Evolutionary conservation across 2,797 vertebrate genomes (phyloP).

Genomic region (Tachyglossus aculeatus): DNA sequence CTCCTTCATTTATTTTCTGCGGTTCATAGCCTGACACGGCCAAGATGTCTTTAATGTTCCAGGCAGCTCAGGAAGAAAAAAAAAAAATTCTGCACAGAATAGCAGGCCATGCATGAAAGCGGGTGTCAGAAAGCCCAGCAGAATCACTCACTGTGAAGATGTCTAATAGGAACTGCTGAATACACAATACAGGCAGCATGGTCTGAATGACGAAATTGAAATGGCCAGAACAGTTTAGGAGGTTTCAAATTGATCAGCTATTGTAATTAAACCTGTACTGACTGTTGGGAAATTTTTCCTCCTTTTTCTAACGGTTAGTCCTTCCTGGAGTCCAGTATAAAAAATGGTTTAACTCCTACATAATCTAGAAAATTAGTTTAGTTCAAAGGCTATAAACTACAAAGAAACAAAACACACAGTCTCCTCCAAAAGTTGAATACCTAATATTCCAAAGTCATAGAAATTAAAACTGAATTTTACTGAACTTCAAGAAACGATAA

Average conservation of each 20-base stretch:
- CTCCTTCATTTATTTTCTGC: neutral
- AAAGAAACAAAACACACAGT: slow-evolving; percentile 19
- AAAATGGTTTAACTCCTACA: slow-evolving; percentile 44
- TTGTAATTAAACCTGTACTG: slow-evolving; percentile 61
- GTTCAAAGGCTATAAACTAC: slow-evolving; percentile 5
- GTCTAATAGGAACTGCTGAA: slow-evolving; percentile 75
- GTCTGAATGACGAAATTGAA: slow-evolving; percentile 63
- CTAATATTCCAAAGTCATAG: neutral
- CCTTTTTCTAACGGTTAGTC: slow-evolving; percentile 35
- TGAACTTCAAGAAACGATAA: slow-evolving; percentile 21
- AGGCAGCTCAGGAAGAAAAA: slow-evolving; percentile 63
- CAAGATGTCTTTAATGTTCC: slow-evolving; percentile 77
- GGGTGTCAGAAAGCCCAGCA: slow-evolving; percentile 75
- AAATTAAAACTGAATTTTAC: neutral
- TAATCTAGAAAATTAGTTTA: slow-evolving; percentile 22
- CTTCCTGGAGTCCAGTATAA: slow-evolving; percentile 13
- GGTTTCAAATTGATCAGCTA: slow-evolving; percentile 60
- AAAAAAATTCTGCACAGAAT: slow-evolving; percentile 59
- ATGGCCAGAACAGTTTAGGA: slow-evolving; percentile 54
- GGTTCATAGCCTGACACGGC: slow-evolving; percentile 72
- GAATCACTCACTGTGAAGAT: slow-evolving; percentile 78
- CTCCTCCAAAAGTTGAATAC: slow-evolving; percentile 5
- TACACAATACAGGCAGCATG: slow-evolving; percentile 67
- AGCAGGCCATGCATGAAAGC: slow-evolving; percentile 81
- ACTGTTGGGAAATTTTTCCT: slow-evolving; percentile 40